Base-by-base conservation (phyloP, 2,888 invertebrate species). In the Ormyrus rosae region DNA sequence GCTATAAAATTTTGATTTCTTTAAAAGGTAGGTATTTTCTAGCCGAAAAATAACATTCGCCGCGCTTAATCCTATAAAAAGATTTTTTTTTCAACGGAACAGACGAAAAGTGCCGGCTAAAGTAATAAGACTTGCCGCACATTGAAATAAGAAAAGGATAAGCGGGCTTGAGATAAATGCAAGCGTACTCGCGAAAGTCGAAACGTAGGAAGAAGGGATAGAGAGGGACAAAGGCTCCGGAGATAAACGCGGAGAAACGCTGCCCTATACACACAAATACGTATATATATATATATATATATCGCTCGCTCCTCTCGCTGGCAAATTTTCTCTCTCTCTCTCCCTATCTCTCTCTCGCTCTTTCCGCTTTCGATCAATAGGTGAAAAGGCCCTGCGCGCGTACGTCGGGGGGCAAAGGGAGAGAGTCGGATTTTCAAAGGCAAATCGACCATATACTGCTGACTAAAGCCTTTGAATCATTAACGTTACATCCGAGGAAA, bases 181-280 rank as follows among this genome's bases (percentile, higher is more conserved):
- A 6, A 6, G 10, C 34, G 48, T 7, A 6, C 50, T 6, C 34
- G 61, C 19, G 56, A 10, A 1, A 9, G 53, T 53, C n/a, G 8
- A 56, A 53, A 69, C 7, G n/a, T 13, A 58, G 34, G 34, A 34
- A 34, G 60, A 48, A 34, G 13, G 50, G 55, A 53, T 68, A 48
- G 55, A 68, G n/a, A 68, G 70, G n/a, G 60, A 70, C 60, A 19
- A 51, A 50, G 70, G 53, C 11, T 8, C 13, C 3, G 1, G 46
- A 72, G 72, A 63, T 61, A 78, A 55, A 72, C 63, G 34, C 34
- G 13, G 46, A 73, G 72, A 64, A 70, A 4, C 45, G 50, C 56
- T 63, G 65, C 5, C 19, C 58, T 34, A 10, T 51, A 60, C 48
- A 19, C 11, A 11, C 50, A 71, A 11, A 45, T 61, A 48, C 19